Conservation (phyloP, 2,888 invertebrate genomes). For the Rhingia rostrata region DNA sequence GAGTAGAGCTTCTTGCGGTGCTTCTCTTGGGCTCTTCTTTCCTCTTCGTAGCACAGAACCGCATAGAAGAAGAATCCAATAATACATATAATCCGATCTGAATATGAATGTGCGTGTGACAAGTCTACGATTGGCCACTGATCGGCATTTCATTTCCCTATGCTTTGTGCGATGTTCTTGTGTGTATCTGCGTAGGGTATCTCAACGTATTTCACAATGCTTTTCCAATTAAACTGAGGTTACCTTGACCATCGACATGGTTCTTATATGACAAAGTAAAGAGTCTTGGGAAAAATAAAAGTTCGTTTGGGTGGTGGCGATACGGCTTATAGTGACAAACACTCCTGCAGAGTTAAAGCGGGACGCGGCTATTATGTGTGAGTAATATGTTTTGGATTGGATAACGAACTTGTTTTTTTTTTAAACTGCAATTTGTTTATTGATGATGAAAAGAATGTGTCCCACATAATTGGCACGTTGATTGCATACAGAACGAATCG, state of each 20-base stretch:
- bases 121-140: conserved; percentile 4
- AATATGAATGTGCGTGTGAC: conserved; percentile 1
- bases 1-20: conserved; percentile 54
- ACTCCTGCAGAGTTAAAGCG: conserved; percentile 31
- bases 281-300: conserved; percentile 13
- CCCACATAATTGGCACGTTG: conserved; percentile 19
- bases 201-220: conserved; percentile 34
- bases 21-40: conserved; percentile 27
- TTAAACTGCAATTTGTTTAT: conserved; percentile 14
- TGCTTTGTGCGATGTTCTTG: conserved; percentile 2
- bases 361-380: conserved; percentile 15
- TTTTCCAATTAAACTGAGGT: conserved; percentile 66
- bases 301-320: neutral
- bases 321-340: conserved; percentile 10
- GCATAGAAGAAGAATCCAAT: conserved; percentile 23
- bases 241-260: conserved; percentile 72
- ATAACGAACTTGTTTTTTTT: neutral
- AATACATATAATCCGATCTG: conserved; percentile 36
- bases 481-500: conserved; percentile 31
- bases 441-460: conserved; percentile 36
- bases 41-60: conserved; percentile 6
- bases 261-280: conserved; percentile 73
- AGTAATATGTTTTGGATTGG: conserved; percentile 25
- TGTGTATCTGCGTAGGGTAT: neutral
- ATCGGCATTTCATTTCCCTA: conserved; percentile 32